Conservation (phyloP, 2,113 vertebrate species). For the Solea solea region DNA sequence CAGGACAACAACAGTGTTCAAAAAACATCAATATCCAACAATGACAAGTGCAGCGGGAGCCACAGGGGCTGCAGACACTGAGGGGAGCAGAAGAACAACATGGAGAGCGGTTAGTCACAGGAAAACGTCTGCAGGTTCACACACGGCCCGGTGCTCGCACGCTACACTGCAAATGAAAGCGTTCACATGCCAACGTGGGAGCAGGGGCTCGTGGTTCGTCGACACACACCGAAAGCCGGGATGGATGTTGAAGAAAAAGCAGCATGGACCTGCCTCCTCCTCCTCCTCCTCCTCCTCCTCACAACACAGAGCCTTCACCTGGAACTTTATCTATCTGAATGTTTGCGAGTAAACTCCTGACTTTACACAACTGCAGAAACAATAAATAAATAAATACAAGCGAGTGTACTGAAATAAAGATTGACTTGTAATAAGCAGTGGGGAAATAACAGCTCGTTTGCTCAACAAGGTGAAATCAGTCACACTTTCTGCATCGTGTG, state of each 20-base stretch:
- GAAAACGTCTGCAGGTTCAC: conserved; percentile 50
- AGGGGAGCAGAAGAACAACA: conserved; percentile 73
- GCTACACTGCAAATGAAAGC: conserved; percentile 37
- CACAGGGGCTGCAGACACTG: conserved; percentile 68
- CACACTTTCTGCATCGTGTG: conserved; percentile 51
- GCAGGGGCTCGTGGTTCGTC: conserved; percentile 35
- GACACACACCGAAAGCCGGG: conserved; percentile 57
- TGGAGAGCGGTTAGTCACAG: conserved; percentile 69
- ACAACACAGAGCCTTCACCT: conserved; percentile 19
- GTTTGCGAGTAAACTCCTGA: not conserved
- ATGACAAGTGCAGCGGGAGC: conserved; percentile 69
- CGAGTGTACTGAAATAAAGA: conserved; percentile 18
- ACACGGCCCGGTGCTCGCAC: conserved; percentile 56
- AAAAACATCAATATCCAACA: conserved; percentile 71
- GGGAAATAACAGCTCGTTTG: not conserved
- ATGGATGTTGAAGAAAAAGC: conserved; percentile 51
- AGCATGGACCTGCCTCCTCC: conserved; percentile 8
- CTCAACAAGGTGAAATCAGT: conserved; percentile 45
- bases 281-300: not conserved
- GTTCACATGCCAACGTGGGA: conserved; percentile 50
- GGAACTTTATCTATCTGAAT: conserved; percentile 8
- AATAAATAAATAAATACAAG: conserved; percentile 4
- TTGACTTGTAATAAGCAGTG: conserved; percentile 16
- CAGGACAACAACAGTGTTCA: conserved; percentile 78
- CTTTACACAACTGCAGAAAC: conserved; percentile 10